Evolutionary conservation across 2,888 invertebrate genomes (phyloP).

Genomic region (Norana najaformis): DNA sequence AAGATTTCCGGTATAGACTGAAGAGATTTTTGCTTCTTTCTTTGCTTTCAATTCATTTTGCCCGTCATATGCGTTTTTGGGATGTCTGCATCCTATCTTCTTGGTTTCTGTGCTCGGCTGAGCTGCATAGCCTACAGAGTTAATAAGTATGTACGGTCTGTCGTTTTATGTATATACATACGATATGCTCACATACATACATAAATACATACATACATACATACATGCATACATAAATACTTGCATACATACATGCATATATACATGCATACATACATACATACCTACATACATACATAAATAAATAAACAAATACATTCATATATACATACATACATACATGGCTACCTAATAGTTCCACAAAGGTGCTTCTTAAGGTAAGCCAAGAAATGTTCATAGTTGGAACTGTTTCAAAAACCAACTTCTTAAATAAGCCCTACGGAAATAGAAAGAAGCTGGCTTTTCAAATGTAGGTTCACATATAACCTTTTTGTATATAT

Average conservation of each 20-base stretch:
- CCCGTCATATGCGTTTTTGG: not conserved
- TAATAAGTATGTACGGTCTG: not conserved
- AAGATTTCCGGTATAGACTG: not conserved
- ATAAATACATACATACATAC: slow-evolving; percentile 7
- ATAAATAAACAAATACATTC: not conserved
- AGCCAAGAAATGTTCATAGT: no score
- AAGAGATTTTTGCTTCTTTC: not conserved
- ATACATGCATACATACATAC: not conserved
- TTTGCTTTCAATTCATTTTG: not conserved
- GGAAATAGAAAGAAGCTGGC: not conserved
- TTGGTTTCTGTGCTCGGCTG: not conserved
- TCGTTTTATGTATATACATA: not conserved
- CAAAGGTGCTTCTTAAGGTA: no score
- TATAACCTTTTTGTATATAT: not conserved
- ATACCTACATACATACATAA: not conserved
- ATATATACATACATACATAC: not conserved
- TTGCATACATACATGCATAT: not conserved
- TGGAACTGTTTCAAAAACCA: no score
- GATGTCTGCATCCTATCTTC: no score
- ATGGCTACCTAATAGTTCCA: not conserved
- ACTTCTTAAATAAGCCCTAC: no score
- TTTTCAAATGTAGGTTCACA: not conserved
- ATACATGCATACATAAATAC: not conserved
- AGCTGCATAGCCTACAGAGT: not conserved
- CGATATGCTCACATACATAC: not conserved